These are phyloP conservation scores for Rhinopomastus cyanomelas DNA, from an alignment of 2,113 vertebrate genomes.

Conservation along the genomic window DNA sequence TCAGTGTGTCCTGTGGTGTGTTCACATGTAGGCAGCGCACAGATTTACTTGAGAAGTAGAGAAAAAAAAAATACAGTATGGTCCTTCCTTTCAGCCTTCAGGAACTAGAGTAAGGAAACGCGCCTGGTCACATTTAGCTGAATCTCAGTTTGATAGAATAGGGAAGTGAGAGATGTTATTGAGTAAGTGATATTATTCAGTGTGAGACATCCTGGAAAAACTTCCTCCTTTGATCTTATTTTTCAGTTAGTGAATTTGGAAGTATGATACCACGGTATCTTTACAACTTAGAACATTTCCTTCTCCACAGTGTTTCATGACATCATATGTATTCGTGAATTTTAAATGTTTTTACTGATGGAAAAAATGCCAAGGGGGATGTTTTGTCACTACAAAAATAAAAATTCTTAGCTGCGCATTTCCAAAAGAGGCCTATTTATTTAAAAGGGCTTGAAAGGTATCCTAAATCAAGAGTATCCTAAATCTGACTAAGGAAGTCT, in stretches of 20 bases:
- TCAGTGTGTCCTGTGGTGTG: accelerated
- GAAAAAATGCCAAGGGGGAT: background rate
- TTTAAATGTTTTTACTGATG: background rate
- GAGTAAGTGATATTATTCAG: accelerated
- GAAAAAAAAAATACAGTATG: background rate
- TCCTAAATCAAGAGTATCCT: background rate
- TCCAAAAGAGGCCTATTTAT: background rate
- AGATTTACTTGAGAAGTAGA: background rate
- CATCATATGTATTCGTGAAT: accelerated
- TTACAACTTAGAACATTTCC: background rate
- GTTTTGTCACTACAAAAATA: background rate
- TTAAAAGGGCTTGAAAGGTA: background rate
- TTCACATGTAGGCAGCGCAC: accelerated
- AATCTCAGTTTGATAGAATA: background rate
- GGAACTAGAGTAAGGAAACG: background rate
- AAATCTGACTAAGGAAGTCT: background rate
- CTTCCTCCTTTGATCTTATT: background rate
- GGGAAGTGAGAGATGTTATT: background rate
- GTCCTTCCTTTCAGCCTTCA: background rate
- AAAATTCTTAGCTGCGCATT: background rate
- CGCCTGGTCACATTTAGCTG: accelerated
- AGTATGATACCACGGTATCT: background rate
- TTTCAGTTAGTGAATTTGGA: background rate
- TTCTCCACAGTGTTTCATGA: background rate
- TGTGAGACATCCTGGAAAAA: background rate